phyloP scores from a whole-genome alignment of 2,797 vertebrate genomes.

The Labeo calbasu region DNA sequence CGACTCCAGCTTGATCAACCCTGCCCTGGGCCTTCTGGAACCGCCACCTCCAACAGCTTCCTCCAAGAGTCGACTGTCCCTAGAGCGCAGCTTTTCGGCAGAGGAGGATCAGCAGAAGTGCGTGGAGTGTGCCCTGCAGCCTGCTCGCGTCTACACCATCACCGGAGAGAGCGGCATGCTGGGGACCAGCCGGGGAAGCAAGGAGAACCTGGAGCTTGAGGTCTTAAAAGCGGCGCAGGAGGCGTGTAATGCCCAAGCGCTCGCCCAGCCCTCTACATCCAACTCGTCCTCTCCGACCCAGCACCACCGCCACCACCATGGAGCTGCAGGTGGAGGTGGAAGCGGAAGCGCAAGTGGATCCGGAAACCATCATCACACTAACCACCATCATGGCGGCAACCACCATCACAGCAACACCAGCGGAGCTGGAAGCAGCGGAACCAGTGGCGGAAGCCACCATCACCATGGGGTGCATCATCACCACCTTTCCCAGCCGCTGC shows the following conservation, averaged over 20 bases:
- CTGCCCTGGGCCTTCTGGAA: constrained; percentile 66
- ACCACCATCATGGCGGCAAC: constrained; percentile 67
- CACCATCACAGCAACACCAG: constrained; percentile 68
- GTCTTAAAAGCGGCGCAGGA: constrained; percentile 83
- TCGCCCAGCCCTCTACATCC: constrained; percentile 70
- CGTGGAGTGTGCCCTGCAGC: constrained; percentile 82
- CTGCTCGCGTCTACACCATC: constrained; percentile 92
- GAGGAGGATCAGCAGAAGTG: constrained; percentile 86
- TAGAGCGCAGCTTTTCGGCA: constrained; percentile 82
- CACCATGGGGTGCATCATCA: constrained; percentile 75
- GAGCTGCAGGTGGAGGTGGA: constrained; percentile 55
- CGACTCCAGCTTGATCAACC: constrained; percentile 66
- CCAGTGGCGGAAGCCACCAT: constrained; percentile 59
- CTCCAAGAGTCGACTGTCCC: constrained; percentile 84
- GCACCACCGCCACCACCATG: constrained; percentile 62
- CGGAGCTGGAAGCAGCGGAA: constrained; percentile 40
- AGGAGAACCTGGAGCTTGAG: constrained; percentile 91
- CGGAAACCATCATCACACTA: constrained; percentile 73
- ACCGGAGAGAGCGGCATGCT: constrained; percentile 89
- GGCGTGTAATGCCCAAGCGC: constrained; percentile 45
- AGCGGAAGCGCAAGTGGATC: constrained; percentile 60
- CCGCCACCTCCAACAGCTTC: constrained; percentile 80
- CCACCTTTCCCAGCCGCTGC: constrained; percentile 79
- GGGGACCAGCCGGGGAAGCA: constrained; percentile 81
- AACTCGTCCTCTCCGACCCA: constrained; percentile 75